Evolutionary conservation across 2,888 invertebrate genomes (phyloP).

Genomic region (Sialis lutaria): DNA sequence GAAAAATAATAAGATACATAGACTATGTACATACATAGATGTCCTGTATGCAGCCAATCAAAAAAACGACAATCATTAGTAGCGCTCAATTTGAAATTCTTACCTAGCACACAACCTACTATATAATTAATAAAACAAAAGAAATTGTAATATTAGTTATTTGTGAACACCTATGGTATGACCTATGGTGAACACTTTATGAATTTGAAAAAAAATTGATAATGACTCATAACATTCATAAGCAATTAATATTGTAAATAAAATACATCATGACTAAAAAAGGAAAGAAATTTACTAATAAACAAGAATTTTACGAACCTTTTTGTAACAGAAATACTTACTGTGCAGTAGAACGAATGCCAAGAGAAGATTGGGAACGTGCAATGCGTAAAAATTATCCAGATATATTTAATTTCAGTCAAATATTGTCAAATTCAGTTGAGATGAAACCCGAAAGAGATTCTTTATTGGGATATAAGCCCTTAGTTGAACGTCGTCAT

Average conservation of each 20-base stretch:
- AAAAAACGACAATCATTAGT: too few species aligned
- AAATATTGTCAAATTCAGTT: background rate
- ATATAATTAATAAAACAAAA: too few species aligned
- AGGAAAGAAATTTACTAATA: too few species aligned
- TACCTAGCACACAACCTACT: too few species aligned
- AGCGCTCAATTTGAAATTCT: too few species aligned
- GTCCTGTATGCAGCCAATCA: too few species aligned
- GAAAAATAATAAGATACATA: too few species aligned
- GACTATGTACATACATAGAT: too few species aligned
- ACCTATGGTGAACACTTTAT: too few species aligned
- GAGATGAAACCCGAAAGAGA: background rate
- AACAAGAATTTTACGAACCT: background rate
- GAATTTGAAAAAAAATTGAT: background rate
- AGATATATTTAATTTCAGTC: background rate
- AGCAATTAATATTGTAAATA: background rate
- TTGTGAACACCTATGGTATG: too few species aligned
- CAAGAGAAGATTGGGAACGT: background rate
- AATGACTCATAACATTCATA: too few species aligned
- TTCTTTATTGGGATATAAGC: background rate
- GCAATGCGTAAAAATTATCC: background rate
- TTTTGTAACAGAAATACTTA: background rate
- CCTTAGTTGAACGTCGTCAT: background rate
- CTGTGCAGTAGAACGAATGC: background rate
- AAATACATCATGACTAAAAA: background rate
- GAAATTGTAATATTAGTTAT: too few species aligned